Conservation (phyloP, 2,888 invertebrate species). For the Muschampia plurimacula region DNA sequence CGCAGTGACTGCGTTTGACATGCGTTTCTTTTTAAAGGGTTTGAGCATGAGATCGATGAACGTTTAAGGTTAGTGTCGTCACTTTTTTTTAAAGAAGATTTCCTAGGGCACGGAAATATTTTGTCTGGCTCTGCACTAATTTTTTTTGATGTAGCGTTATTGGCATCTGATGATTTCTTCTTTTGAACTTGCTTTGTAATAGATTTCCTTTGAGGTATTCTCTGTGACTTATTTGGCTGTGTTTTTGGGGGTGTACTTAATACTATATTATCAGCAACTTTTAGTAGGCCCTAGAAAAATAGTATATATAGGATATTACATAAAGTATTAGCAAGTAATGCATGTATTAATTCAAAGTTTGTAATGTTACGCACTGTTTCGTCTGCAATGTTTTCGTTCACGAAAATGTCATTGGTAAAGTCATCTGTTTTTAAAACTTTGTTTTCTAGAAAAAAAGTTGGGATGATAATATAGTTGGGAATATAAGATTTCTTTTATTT, state of each 20-base stretch:
- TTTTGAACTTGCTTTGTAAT: slow-evolving; percentile 22
- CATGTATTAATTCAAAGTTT: neutral
- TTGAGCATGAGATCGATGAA: neutral
- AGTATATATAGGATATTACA: neutral
- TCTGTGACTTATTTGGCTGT: neutral
- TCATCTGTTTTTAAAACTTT: neutral
- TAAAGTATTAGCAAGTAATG: too few relatives aligned
- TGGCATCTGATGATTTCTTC: slow-evolving; percentile 4
- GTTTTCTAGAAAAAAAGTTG: neutral
- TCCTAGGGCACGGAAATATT: slow-evolving; percentile 16
- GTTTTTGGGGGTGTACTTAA: neutral
- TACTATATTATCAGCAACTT: neutral
- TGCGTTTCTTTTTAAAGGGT: slow-evolving; percentile 6
- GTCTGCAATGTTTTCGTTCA: neutral
- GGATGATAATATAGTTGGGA: neutral
- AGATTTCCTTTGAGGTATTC: slow-evolving; percentile 2
- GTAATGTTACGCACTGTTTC: neutral
- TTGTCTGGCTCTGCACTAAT: slow-evolving; percentile 19
- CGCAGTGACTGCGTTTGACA: neutral
- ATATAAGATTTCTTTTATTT: neutral
- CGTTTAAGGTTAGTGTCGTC: slow-evolving; percentile 6
- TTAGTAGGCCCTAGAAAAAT: neutral
- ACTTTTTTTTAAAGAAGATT: slow-evolving; percentile 14
- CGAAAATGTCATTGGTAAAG: neutral
- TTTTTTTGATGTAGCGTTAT: slow-evolving; percentile 3